These are phyloP conservation scores for Cataglyphis cursor DNA, from an alignment of 2,888 invertebrate species.

Conservation along the genomic window DNA sequence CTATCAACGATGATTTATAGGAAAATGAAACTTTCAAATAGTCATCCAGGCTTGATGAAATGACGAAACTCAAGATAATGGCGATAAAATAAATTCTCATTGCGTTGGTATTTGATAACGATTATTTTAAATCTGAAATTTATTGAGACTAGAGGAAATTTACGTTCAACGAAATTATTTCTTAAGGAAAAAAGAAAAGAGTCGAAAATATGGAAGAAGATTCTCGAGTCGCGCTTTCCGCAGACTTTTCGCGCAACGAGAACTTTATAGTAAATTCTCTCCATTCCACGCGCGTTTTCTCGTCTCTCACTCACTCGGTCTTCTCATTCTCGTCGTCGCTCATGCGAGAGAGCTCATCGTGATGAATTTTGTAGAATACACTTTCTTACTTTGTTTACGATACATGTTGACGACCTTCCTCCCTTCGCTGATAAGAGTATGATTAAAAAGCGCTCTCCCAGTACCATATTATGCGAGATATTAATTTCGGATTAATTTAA, in stretches of 20 bases:
- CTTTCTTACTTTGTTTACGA: conserved; percentile 73
- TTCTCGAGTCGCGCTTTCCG: conserved; percentile 40
- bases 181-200: not conserved
- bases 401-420: conserved; percentile 52
- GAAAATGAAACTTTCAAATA: not conserved
- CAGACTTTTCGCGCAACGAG: conserved; percentile 6
- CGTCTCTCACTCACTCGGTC: conserved; percentile 27
- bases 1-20: not conserved
- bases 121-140: not conserved
- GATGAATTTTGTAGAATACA: conserved; percentile 64
- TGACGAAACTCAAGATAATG: conserved; percentile 8
- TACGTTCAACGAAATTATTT: not conserved
- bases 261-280: conserved; percentile 20
- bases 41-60: conserved; percentile 4
- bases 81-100: not conserved
- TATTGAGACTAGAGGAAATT: not conserved
- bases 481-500: conserved; percentile 44
- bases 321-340: conserved; percentile 33
- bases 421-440: conserved; percentile 16
- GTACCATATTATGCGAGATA: conserved; percentile 18
- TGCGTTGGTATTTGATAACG: conserved; percentile 2
- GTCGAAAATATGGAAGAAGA: not conserved
- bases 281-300: conserved; percentile 51
- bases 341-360: conserved; percentile 44
- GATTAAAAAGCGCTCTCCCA: conserved; percentile 32